phyloP scores from a whole-genome alignment of 2,888 invertebrate species.

The Neuroscelio doddi region DNA sequence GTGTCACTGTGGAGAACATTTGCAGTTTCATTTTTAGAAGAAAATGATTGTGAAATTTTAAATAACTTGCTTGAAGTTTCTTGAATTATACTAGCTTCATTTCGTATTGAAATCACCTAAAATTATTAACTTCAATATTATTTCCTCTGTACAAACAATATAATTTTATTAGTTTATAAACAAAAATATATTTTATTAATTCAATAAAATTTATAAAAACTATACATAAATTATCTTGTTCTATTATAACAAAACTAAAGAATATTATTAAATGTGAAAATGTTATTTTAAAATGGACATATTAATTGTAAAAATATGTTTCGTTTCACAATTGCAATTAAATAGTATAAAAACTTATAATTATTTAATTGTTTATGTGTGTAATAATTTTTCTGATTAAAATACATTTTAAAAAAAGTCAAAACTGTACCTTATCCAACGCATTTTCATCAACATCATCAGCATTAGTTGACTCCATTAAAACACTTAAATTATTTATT shows the following conservation, averaged over 20 bases:
- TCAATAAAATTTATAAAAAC: constrained; percentile 6
- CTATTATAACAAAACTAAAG: constrained; percentile 30
- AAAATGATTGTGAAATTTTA: constrained; percentile 28
- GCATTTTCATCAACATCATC: constrained; percentile 17
- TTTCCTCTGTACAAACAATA: not conserved
- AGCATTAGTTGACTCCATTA: constrained; percentile 5
- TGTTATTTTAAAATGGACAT: too few relatives aligned
- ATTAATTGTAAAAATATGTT: too few relatives aligned
- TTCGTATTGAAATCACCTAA: constrained; percentile 56
- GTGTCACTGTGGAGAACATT: too few relatives aligned
- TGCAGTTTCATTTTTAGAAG: constrained; percentile 2
- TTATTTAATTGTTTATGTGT: too few relatives aligned
- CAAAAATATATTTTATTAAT: not conserved
- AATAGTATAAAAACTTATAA: too few relatives aligned
- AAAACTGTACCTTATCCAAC: not conserved
- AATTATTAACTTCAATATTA: constrained; percentile 4
- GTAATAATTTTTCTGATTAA: not conserved
- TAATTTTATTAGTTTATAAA: not conserved
- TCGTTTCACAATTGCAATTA: too few relatives aligned
- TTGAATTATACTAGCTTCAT: constrained; percentile 59
- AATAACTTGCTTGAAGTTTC: constrained; percentile 56
- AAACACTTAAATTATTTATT: too few relatives aligned
- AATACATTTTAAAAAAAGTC: not conserved
- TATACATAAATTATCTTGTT: constrained; percentile 22
- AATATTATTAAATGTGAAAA: too few relatives aligned